A percentile compares a stretch with the other conserved stretches of the same genome.
These are phyloP conservation scores for Oenanthe oenanthe DNA, from an alignment of 2,113 vertebrate genomes.

Conservation along the genomic window DNA sequence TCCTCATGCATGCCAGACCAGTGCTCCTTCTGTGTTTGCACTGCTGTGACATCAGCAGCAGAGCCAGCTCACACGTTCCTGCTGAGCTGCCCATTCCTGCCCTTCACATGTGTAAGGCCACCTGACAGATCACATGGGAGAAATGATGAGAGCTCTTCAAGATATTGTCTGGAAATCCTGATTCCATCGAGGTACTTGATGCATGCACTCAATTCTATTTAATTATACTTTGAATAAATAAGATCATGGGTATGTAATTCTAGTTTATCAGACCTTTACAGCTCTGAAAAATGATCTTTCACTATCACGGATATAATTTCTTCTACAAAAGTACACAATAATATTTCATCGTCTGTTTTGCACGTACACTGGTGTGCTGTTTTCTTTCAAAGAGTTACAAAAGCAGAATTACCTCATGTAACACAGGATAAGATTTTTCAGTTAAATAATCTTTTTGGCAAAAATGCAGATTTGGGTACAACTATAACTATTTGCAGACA, in stretches of 20 bases:
- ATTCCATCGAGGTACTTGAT: neutral
- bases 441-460: neutral
- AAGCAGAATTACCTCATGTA: neutral
- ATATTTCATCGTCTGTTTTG: neutral
- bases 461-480: neutral
- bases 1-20: neutral
- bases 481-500: neutral
- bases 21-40: neutral
- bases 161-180: neutral
- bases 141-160: neutral
- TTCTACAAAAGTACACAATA: neutral
- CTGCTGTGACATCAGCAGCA: neutral
- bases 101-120: neutral
- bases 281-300: neutral
- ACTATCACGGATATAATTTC: neutral
- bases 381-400: neutral
- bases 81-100: neutral
- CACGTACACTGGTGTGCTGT: neutral
- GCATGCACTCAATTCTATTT: neutral
- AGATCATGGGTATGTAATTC: neutral
- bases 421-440: neutral
- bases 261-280: neutral
- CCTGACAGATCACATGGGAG: neutral
- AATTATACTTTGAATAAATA: neutral
- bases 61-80: rapidly evolving